These are phyloP conservation scores for Beris chalybata DNA, from an alignment of 2,888 invertebrate genomes.

Conservation along the genomic window DNA sequence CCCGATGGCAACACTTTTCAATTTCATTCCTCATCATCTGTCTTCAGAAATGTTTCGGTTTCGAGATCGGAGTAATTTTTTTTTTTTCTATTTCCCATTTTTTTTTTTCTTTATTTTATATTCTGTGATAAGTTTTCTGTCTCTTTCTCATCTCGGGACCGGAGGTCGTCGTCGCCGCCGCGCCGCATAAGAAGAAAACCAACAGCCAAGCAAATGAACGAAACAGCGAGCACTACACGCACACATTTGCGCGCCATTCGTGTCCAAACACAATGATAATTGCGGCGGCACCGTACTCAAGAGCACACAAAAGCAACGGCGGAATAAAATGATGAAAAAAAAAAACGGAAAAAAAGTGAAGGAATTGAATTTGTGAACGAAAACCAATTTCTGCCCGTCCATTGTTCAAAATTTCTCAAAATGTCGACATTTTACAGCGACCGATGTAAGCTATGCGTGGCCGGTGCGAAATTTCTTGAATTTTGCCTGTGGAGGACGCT, in stretches of 20 bases:
- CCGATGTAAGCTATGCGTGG: background rate
- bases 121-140: constrained; percentile 19
- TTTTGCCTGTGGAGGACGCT: background rate
- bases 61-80: constrained; percentile 29
- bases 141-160: constrained; percentile 8
- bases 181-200: constrained; percentile 21
- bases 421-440: constrained; percentile 44
- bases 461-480: background rate
- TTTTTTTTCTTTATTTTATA: too few relatives aligned
- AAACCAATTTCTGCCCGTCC: constrained; percentile 54
- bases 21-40: constrained; percentile 31
- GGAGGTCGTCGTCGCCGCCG: constrained; percentile 14
- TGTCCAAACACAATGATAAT: constrained; percentile 29
- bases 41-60: constrained; percentile 31
- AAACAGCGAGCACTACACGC: constrained; percentile 30
- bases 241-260: constrained; percentile 15
- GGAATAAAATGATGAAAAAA: constrained; percentile 29
- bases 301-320: background rate
- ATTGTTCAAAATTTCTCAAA: constrained; percentile 51
- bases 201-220: constrained; percentile 29
- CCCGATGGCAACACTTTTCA: constrained; percentile 25
- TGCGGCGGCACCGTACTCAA: constrained; percentile 29
- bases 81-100: constrained; percentile 20
- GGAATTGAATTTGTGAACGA: constrained; percentile 37
- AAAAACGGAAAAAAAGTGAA: constrained; percentile 32